Evolutionary conservation across 2,797 vertebrate species (phyloP), one percentile per base, ranked within the genome.

Genomic region (Danio jaintianensis): DNA sequence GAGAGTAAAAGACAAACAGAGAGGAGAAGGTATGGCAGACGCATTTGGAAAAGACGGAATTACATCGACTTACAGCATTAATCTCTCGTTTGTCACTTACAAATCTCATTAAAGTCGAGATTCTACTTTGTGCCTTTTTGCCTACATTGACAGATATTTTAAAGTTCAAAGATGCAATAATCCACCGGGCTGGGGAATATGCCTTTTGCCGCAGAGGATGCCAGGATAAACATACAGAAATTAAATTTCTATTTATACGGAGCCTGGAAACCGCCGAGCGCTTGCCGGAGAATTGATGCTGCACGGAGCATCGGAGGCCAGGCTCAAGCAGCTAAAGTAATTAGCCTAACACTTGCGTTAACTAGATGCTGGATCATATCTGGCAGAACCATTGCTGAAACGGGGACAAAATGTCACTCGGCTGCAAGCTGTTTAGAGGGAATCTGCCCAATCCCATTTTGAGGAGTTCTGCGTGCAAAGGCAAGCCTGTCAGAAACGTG

Each of bases 191-290:
- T 89, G 90, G 76, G 89, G 86, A 91, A 92, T 90, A 88, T 92
- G 89, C 90, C 92, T 92, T 90, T 90, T 29, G 90, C 91, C 90
- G 86, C 90, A 87, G 89, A 91, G 91, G 88, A 93, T 92, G 91
- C 91, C 91, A 92, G 90, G 90, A 93, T 91, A 94, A 94, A 94
- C 93, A 94, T 88, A 89, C 89, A 93, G 85, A 94, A 93, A 94
- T 95, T 93, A 94, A 93, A 94, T 94, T 94, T 94, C 93, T 94
- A 94, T 95, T 94, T 93, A 93, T 94, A 93, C 81, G 89, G 92
- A 90, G 83, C 88, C 86, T 90, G 86, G 89, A 90, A 87, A 82
- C 29, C 62, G 80, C 77, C 82, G 89, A 90, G 90, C 91, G 87
- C 91, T 93, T 94, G 92, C 91, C 87, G 71, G 89, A 82, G 89